phyloP scores from a whole-genome alignment of 2,113 vertebrate species.

The Lepisosteus oculatus region DNA sequence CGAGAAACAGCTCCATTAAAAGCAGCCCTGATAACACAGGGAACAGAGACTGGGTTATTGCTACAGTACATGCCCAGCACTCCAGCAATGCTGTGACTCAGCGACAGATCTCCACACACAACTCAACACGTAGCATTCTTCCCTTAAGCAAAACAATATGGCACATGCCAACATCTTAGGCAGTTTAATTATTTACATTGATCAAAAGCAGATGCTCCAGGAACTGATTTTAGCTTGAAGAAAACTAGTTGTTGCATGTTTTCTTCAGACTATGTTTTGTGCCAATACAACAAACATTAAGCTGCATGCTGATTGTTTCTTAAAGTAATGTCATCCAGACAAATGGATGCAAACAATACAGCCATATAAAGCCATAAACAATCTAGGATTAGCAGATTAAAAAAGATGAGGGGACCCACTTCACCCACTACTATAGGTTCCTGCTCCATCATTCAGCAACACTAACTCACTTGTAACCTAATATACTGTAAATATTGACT shows the following conservation, averaged over 20 bases:
- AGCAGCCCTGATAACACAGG: slow-evolving; percentile 9
- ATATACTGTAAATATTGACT: no score
- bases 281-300: no score
- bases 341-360: no score
- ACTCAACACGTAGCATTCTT: neutral
- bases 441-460: no score
- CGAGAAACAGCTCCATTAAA: slow-evolving; percentile 31
- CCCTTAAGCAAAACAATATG: neutral
- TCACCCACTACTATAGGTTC: no score
- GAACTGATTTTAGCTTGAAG: neutral
- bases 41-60: neutral
- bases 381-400: no score
- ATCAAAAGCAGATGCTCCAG: neutral
- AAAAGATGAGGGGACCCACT: no score
- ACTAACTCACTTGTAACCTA: no score
- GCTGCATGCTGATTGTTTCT: no score
- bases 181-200: neutral
- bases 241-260: neutral
- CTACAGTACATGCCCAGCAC: slow-evolving; percentile 11
- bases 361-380: neutral
- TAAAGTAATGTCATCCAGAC: no score
- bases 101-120: neutral
- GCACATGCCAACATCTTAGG: neutral
- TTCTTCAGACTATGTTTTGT: no score
- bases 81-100: slow-evolving; percentile 28